Percentiles rank a stretch among this genome's conserved stretches.
Conservation (phyloP, 2,888 invertebrate genomes). For the Neoascia interrupta region DNA sequence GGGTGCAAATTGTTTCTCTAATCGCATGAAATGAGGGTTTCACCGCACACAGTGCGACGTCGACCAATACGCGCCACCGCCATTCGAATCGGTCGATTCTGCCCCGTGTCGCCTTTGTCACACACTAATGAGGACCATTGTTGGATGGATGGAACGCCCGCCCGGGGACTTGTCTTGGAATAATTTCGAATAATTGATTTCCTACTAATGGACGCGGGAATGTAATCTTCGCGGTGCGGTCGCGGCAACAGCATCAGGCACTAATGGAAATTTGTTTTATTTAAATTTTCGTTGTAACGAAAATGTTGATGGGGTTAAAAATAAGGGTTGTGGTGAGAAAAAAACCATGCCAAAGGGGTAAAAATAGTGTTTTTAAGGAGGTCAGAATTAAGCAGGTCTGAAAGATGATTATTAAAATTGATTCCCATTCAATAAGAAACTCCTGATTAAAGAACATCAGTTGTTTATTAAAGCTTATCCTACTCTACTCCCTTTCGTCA, state of each 20-base stretch:
- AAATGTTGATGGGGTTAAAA: conserved; percentile 26
- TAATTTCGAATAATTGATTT: conserved; percentile 67
- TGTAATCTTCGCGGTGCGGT: conserved; percentile 32
- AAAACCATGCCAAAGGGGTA: no score
- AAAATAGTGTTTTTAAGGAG: no score
- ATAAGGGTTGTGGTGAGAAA: conserved; percentile 44
- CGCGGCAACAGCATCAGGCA: conserved; percentile 25
- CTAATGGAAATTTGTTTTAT: conserved; percentile 68
- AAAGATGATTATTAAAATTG: no score
- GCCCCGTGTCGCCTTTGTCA: conserved; percentile 54
- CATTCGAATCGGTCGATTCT: conserved; percentile 27
- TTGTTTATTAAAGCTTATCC: no score
- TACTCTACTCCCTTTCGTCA: no score
- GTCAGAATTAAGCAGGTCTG: no score
- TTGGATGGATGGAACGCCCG: conserved; percentile 37
- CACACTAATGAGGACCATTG: conserved; percentile 66
- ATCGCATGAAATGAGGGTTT: conserved; percentile 65
- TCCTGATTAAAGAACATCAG: no score
- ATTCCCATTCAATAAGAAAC: no score
- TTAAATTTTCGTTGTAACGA: conserved; percentile 57
- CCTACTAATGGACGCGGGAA: conserved; percentile 56
- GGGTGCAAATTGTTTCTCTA: conserved; percentile 67
- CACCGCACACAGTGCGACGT: conserved; percentile 4
- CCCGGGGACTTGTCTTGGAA: conserved; percentile 59
- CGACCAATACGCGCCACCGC: conserved; percentile 34